Conservation (phyloP, 2,888 invertebrate species). For the Tenthredo notha region DNA sequence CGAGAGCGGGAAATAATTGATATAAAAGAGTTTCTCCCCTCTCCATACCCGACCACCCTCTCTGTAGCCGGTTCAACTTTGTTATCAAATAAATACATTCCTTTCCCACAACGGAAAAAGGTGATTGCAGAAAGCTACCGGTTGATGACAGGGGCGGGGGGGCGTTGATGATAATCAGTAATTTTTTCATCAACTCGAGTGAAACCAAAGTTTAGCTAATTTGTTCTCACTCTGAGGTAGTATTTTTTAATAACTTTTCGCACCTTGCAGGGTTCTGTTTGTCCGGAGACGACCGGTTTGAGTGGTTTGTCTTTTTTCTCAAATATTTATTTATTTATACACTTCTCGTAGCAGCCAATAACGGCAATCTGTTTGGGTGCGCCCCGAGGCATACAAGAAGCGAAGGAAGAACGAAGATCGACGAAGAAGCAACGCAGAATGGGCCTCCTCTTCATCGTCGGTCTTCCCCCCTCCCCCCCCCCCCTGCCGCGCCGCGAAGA, state of each 20-base stretch:
- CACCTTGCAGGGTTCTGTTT: not conserved
- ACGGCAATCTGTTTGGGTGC: slow-evolving; percentile 23
- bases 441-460: slow-evolving; percentile 9
- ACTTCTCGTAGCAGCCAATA: slow-evolving; percentile 28
- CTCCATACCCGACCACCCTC: not conserved
- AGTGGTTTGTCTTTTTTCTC: not conserved
- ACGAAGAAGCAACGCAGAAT: slow-evolving; percentile 1
- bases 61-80: not conserved
- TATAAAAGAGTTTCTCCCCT: slow-evolving; percentile 48
- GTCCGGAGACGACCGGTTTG: not conserved
- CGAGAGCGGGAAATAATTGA: slow-evolving; percentile 51
- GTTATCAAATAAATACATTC: slow-evolving; percentile 23
- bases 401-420: not conserved
- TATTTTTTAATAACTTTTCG: not conserved
- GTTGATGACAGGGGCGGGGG: not conserved
- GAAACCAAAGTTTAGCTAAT: not conserved
- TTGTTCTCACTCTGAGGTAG: not conserved
- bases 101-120: not conserved
- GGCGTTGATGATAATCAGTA: not conserved
- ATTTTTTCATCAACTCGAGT: not conserved
- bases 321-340: slow-evolving; percentile 30
- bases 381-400: slow-evolving; percentile 26
- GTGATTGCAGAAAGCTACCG: slow-evolving; percentile 1
- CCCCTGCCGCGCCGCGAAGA: slow-evolving; percentile 58
- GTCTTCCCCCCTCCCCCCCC: not conserved